phyloP scores from a whole-genome alignment of 2,113 vertebrate species.

The Erythrolamprus reginae region DNA sequence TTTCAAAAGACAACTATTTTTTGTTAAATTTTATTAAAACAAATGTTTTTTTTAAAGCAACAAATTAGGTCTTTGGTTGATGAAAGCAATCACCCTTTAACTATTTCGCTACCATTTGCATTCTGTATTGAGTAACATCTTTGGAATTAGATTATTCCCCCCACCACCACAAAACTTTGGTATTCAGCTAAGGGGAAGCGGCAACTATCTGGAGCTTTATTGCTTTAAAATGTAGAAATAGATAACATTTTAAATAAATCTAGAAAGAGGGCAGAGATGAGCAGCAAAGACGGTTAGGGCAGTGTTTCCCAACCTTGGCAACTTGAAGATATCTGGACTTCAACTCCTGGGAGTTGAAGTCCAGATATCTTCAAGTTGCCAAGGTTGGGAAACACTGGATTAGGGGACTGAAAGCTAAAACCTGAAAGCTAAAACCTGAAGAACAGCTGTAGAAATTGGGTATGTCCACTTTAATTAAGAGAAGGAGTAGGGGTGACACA shows the following conservation, averaged over 20 bases:
- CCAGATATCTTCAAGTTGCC: too few species aligned
- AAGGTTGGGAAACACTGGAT: too few species aligned
- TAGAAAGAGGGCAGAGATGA: neutral
- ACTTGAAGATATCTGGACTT: too few species aligned
- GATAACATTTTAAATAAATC: neutral
- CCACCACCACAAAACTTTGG: neutral
- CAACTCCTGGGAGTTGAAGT: too few species aligned
- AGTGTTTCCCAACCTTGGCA: too few species aligned
- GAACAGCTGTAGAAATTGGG: neutral
- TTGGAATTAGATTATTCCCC: neutral
- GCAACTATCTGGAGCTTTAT: neutral
- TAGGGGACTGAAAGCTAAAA: too few species aligned
- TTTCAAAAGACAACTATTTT: neutral
- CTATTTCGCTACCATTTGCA: neutral
- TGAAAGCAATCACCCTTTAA: neutral
- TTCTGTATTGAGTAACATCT: accelerated
- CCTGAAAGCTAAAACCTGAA: neutral
- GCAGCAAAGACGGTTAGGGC: neutral
- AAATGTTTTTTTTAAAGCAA: neutral
- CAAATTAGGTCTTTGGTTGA: neutral
- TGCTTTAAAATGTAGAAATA: neutral
- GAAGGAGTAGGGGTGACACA: neutral
- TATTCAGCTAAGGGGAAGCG: neutral
- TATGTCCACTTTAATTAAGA: neutral
- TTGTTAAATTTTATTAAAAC: neutral